These are phyloP conservation scores for Cephus rjabovi DNA, from an alignment of 2,888 invertebrate species.

Conservation along the genomic window DNA sequence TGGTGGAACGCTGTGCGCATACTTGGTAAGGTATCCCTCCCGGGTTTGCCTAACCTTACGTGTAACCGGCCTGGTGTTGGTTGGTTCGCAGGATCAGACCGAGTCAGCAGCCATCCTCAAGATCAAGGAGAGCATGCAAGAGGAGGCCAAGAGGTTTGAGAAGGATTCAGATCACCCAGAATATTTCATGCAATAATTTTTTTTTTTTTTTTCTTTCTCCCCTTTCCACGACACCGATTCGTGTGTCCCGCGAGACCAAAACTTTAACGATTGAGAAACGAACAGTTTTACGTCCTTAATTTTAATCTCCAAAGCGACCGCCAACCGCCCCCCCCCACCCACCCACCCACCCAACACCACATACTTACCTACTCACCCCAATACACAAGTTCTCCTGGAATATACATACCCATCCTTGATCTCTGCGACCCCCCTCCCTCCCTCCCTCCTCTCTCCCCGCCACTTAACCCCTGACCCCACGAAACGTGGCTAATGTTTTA, in stretches of 20 bases:
- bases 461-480: neutral
- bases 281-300: slow-evolving; percentile 4
- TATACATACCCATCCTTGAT: neutral
- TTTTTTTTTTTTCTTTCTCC: slow-evolving; percentile 24
- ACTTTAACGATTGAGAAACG: neutral
- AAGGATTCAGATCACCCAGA: slow-evolving; percentile 97
- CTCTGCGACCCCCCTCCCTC: too few species aligned
- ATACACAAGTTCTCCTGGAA: neutral
- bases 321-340: neutral
- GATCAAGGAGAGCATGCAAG: slow-evolving; percentile 99
- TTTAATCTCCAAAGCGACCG: neutral
- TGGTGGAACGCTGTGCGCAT: slow-evolving; percentile 30
- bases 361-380: neutral
- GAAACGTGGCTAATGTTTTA: neutral
- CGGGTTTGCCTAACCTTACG: slow-evolving; percentile 19
- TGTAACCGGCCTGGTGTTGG: slow-evolving; percentile 66
- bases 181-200: slow-evolving; percentile 94
- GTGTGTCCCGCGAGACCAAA: slow-evolving; percentile 46
- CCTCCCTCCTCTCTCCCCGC: neutral
- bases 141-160: slow-evolving; percentile 99
- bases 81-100: slow-evolving; percentile 83
- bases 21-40: slow-evolving; percentile 39
- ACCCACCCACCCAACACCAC: too few species aligned
- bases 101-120: slow-evolving; percentile 99
- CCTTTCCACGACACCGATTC: neutral